Evolutionary conservation across 2,888 invertebrate genomes (phyloP), one percentile per base, ranked within the genome.

Genomic region (Cheilosia urbana): DNA sequence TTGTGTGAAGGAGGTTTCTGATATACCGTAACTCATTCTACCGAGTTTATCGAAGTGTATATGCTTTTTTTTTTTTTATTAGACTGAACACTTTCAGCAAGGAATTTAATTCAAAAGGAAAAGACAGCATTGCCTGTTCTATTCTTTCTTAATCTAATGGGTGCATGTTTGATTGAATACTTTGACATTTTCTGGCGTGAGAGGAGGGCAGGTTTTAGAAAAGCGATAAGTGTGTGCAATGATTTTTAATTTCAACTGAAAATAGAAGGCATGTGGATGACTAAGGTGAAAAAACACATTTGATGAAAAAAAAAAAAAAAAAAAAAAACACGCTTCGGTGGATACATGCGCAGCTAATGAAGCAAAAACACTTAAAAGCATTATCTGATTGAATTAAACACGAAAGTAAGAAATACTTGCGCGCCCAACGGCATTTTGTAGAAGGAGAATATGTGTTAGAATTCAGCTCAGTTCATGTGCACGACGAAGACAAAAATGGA

Each of bases 21-120:
- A 37, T 13, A 37, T 11, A 7, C 7, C 5, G 37, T 19, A 11
- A 13, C 34, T 37, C n/a, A 49, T 42, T 21, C 9, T 30, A 30
- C 13, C 13, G 37, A 13, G 60, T 53, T 53, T 49, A 4, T 17
- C 63, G 45, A 63, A 73, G 53, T 55, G 34, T n/a, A 27, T 21
- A 57, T 37, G 40, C n/a, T n/a, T 37, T 72, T 3, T 47, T 6
- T 47, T 17, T 45, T 55, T 34, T 19, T 21, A 24, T 65, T 47
- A 65, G 24, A 15, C 30, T 47, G 71, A n/a, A 51, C 51, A 17
- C 17, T 11, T 72, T 27, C 19, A 9, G 1, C 30, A 40, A 60
- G 24, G 63, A 73, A 73, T 73, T 63, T 37, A 65, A 73, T 73
- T 63, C 45, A 21, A 45, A 53, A 15, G 4, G 24, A 3, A 45